A percentile compares a stretch with the other conserved stretches of the same genome.
Conservation (phyloP, 1,140 invertebrate species). For the Acromyrmex echinatior region DNA sequence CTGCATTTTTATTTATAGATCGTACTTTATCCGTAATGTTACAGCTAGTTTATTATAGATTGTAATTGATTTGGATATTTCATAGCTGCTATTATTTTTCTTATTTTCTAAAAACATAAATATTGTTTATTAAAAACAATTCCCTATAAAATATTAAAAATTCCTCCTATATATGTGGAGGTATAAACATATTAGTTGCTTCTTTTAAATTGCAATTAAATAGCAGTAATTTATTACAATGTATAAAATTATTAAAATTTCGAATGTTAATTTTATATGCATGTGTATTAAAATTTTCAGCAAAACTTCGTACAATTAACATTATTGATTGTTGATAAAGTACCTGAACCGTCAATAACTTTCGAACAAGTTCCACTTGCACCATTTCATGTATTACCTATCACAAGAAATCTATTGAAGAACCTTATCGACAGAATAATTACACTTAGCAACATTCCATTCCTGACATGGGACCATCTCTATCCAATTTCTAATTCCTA, state of each 20-base stretch:
- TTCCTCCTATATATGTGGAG: neutral
- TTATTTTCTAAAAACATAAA: neutral
- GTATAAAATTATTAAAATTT: neutral
- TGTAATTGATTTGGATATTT: neutral
- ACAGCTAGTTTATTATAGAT: neutral
- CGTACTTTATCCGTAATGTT: neutral
- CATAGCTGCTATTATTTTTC: constrained; percentile 3
- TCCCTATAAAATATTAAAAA: neutral
- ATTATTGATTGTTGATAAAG: constrained; percentile 21
- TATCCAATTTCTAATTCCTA: constrained; percentile 29
- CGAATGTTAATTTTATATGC: too few species aligned
- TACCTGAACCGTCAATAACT: constrained; percentile 26
- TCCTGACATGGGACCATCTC: neutral
- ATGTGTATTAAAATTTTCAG: neutral
- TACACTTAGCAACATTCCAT: constrained; percentile 49
- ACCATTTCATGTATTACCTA: constrained; percentile 27
- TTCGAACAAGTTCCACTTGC: constrained; percentile 9
- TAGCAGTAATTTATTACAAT: neutral
- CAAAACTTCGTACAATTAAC: constrained; percentile 15
- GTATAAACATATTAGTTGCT: neutral
- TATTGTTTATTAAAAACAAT: neutral
- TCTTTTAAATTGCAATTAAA: constrained; percentile 9
- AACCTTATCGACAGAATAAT: constrained; percentile 37
- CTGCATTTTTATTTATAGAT: constrained; percentile 8
- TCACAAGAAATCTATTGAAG: constrained; percentile 31